phyloP scores from a whole-genome alignment of 2,797 vertebrate genomes.

The Momotus momota region DNA sequence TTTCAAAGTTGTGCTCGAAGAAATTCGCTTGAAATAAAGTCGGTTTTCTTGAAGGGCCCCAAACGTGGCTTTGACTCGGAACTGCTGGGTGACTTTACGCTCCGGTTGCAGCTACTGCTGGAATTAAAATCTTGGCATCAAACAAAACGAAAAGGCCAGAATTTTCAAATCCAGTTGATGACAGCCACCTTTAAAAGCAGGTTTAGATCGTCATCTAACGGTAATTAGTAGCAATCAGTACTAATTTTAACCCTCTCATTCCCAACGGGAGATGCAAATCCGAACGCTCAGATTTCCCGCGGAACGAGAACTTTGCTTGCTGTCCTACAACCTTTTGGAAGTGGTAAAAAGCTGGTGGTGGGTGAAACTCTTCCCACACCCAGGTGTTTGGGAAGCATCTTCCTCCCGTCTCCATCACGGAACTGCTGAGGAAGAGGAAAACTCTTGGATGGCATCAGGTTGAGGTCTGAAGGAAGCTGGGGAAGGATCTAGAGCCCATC shows the following conservation, averaged over 20 bases:
- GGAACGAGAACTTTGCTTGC: neutral
- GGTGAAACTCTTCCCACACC: fast-evolving
- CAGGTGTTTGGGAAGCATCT: neutral
- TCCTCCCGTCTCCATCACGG: neutral
- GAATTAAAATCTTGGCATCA: neutral
- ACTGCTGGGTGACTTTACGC: neutral
- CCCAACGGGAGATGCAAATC: neutral
- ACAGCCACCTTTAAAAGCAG: neutral
- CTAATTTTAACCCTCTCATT: neutral
- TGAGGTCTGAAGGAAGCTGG: no score
- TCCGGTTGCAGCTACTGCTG: neutral
- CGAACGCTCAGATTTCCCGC: neutral
- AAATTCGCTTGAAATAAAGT: neutral
- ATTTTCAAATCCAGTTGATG: neutral
- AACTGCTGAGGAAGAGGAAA: no score
- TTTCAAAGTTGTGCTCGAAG: neutral
- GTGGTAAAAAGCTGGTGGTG: no score
- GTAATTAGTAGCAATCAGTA: neutral
- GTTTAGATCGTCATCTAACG: neutral
- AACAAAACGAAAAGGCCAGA: neutral
- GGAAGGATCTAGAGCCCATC: no score
- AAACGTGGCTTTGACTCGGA: neutral
- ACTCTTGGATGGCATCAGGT: no score
- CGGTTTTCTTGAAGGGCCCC: neutral
- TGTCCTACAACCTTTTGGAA: neutral